Evolutionary conservation across 2,113 vertebrate species (phyloP).

Genomic region (Paraplagusia blochii): DNA sequence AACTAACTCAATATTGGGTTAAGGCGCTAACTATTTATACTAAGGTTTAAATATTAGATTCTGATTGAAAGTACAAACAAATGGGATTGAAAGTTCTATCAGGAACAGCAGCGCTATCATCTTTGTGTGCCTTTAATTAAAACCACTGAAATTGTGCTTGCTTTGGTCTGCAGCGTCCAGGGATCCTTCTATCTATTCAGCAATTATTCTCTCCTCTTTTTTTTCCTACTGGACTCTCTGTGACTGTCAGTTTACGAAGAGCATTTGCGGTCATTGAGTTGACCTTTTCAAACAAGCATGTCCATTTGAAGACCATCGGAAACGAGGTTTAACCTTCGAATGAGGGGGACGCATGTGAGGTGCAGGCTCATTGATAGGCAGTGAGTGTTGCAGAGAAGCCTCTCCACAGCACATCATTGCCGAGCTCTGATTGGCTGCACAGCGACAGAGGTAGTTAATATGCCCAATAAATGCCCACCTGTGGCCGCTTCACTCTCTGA

Average conservation of each 20-base stretch:
- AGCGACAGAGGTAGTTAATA: constrained; percentile 10
- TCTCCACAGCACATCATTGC: constrained; percentile 8
- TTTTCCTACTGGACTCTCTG: not conserved
- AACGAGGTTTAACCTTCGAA: constrained; percentile 29
- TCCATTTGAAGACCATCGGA: constrained; percentile 16
- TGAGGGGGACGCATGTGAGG: constrained; percentile 17
- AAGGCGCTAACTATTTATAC: not conserved
- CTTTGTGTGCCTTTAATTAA: constrained; percentile 14
- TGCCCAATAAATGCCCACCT: constrained; percentile 45
- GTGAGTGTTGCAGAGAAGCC: constrained; percentile 21
- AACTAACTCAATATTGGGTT: no score
- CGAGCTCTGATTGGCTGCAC: constrained; percentile 29
- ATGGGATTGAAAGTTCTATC: not conserved
- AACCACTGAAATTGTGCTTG: constrained; percentile 12
- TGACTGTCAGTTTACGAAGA: not conserved
- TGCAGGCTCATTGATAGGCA: constrained; percentile 28
- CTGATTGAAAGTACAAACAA: not conserved
- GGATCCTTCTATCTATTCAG: not conserved
- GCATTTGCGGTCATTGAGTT: not conserved
- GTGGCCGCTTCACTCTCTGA: constrained; percentile 26
- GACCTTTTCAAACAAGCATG: constrained; percentile 24
- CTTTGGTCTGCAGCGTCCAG: not conserved
- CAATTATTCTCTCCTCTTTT: not conserved
- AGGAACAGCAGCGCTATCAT: not conserved
- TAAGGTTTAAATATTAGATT: not conserved